Base-by-base conservation (phyloP, 2,113 vertebrate genomes). In the Gavia stellata region DNA sequence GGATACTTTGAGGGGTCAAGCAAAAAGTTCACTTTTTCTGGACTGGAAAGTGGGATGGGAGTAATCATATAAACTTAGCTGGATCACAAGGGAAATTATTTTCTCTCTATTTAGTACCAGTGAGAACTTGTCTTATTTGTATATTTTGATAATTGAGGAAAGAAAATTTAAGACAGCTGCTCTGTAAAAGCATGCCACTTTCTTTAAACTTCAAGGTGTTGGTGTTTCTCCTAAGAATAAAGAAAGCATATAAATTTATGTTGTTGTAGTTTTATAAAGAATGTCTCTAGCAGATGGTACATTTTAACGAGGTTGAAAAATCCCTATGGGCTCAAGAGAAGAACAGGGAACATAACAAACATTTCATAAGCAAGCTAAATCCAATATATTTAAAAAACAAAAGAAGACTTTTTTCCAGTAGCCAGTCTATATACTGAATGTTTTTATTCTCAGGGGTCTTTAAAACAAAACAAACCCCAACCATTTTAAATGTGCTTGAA, bases 221-320 rank as follows among this genome's bases (percentile, higher is more conserved):
- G 56, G n/a, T 88, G 65, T 86, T 80, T 72, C 81, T 96, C 53
- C 49, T 40, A 50, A 52, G 44, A 84, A 86, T 29, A 85, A 92
- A 92, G 53, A 31, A 81, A 23, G 71, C 36, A 13, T 66, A 84
- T 50, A 92, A 74, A 86, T 95, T 96, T 85, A 63, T 88, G 85
- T 58, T 42, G 61, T 67, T 72, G 68, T 68, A 84, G 92, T 84
- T 65, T 96, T 93, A 82, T 93, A 94, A 88, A 0, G 38, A 65
- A 65, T 91, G 42, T 89, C 63, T 97, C 90, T 88, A 71, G 66
- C 91, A 95, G 94, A 94, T 97, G 92, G 86, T 74, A 85, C 33
- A 91, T 80, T 91, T 92, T 95, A 95, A 93, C 8, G 0, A 94
- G 90, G 53, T 78, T 86, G 71, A 91, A 91, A 94, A 93, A 83